These are phyloP conservation scores for Epinephelus coioides DNA, from an alignment of 2,797 vertebrate genomes.

Conservation along the genomic window DNA sequence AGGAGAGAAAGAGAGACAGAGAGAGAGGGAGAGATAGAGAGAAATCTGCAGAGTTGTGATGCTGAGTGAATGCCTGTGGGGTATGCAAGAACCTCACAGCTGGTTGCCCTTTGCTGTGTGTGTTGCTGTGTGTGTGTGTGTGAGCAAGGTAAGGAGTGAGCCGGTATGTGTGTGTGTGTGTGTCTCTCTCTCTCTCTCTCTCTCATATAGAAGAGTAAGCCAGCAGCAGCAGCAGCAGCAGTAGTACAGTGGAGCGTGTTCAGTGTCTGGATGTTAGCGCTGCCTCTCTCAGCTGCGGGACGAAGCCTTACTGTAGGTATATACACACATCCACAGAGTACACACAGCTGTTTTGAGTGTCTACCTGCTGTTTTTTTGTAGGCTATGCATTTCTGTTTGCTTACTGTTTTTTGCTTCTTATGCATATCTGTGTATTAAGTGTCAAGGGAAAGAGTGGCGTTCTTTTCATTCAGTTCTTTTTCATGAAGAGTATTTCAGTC, in stretches of 20 bases:
- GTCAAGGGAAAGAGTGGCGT: slow-evolving; percentile 10
- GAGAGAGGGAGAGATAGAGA: not conserved
- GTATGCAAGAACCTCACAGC: slow-evolving; percentile 69
- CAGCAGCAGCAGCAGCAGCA: slow-evolving; percentile 72
- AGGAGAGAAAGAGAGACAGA: not conserved
- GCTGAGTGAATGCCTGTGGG: slow-evolving; percentile 42
- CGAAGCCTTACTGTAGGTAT: slow-evolving; percentile 86
- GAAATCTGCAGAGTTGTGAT: slow-evolving; percentile 49
- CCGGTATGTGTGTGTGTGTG: slow-evolving; percentile 41
- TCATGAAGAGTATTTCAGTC: slow-evolving; percentile 25
- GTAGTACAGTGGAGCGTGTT: slow-evolving; percentile 72
- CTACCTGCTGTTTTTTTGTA: slow-evolving; percentile 4
- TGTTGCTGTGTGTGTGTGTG: slow-evolving; percentile 48
- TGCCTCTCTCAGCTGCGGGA: slow-evolving; percentile 83
- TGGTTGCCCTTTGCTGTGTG: slow-evolving; percentile 67
- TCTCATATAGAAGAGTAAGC: slow-evolving; percentile 71
- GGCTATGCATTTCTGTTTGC: not conserved
- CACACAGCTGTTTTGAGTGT: slow-evolving; percentile 30
- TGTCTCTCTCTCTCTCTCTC: slow-evolving; percentile 18
- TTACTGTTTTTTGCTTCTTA: slow-evolving; percentile 24
- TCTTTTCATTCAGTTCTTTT: slow-evolving; percentile 6
- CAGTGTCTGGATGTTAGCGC: slow-evolving; percentile 82
- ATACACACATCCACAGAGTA: slow-evolving; percentile 20
- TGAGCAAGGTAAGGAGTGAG: slow-evolving; percentile 54
- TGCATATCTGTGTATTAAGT: slow-evolving; percentile 13